A percentile compares a stretch with the other conserved stretches of the same genome.
Evolutionary conservation across 2,113 vertebrate species (phyloP).

Genomic region (Cyrtonyx montezumae): DNA sequence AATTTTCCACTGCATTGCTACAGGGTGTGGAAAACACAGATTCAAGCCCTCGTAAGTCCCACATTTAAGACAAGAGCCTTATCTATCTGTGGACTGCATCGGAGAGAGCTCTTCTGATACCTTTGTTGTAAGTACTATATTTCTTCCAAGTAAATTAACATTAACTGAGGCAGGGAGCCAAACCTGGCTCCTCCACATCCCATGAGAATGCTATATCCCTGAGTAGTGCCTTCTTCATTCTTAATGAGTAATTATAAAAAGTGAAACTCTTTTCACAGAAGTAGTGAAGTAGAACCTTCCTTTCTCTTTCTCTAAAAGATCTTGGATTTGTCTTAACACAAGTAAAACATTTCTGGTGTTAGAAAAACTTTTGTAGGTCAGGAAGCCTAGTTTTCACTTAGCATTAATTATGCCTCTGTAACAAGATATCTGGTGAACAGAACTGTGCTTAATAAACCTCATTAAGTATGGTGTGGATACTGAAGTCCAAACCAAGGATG

Average conservation of each 20-base stretch:
- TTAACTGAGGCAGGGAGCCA: background rate
- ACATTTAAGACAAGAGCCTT: background rate
- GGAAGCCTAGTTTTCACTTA: background rate
- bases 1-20: background rate
- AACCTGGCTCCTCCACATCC: background rate
- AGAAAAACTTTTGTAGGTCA: background rate
- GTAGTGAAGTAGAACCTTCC: rapidly evolving
- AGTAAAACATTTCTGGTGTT: background rate
- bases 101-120: background rate
- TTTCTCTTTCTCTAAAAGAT: background rate
- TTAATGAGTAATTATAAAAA: background rate
- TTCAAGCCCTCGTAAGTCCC: background rate
- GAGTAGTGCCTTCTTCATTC: background rate
- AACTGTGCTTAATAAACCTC: background rate
- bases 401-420: background rate
- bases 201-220: background rate
- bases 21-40: background rate
- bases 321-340: background rate
- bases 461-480: background rate
- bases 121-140: background rate
- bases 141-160: background rate
- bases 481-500: background rate
- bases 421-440: background rate
- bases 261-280: background rate
- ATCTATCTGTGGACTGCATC: background rate